phyloP scores from a whole-genome alignment of 2,888 invertebrate species.

The Apamea anceps region DNA sequence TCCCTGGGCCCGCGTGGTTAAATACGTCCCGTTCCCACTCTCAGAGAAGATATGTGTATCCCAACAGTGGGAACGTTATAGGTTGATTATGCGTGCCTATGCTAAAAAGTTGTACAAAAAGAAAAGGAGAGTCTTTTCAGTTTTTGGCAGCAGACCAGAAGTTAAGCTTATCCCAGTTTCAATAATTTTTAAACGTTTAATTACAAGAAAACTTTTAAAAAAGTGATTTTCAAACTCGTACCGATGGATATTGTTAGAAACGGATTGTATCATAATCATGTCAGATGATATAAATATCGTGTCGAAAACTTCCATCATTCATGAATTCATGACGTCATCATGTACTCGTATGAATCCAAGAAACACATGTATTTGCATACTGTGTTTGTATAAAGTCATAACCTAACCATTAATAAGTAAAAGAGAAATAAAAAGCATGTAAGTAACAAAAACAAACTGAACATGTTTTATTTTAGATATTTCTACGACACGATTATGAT shows the following conservation, averaged over 20 bases:
- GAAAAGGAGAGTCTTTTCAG: background rate
- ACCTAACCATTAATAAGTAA: no score
- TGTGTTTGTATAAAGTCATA: constrained; percentile 18
- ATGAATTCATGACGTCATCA: constrained; percentile 38
- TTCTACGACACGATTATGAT: constrained; percentile 50
- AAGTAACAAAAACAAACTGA: constrained; percentile 35
- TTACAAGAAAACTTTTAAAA: background rate
- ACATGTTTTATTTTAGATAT: constrained; percentile 37
- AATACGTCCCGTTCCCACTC: background rate
- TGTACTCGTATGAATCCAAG: constrained; percentile 22
- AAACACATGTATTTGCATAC: constrained; percentile 27
- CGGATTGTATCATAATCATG: constrained; percentile 30
- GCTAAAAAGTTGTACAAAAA: background rate
- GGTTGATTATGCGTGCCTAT: no score
- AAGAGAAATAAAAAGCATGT: constrained; percentile 25
- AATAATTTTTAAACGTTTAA: background rate
- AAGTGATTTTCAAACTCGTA: background rate
- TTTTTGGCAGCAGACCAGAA: background rate
- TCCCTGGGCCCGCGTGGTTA: background rate
- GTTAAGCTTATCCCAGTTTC: background rate
- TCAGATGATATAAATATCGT: constrained; percentile 44
- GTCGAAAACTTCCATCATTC: constrained; percentile 21
- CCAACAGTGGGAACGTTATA: no score
- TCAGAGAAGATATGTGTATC: no score
- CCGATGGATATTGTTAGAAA: constrained; percentile 30